Percentiles rank a stretch among this genome's conserved stretches.
Evolutionary conservation across 1,140 invertebrate species (phyloP).

Genomic region (Oedothorax gibbosus): DNA sequence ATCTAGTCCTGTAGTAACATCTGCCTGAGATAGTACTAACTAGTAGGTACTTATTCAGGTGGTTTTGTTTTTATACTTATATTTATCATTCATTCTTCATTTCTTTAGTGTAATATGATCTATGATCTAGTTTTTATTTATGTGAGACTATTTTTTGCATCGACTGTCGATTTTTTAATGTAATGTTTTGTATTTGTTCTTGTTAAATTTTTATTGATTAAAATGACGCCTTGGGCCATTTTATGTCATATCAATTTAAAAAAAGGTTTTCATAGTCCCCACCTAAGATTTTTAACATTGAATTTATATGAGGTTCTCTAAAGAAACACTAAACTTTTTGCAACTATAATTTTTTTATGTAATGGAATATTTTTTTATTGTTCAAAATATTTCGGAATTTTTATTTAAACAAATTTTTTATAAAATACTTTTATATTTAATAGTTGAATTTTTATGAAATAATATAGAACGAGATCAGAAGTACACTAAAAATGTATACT

Average conservation of each 20-base stretch:
- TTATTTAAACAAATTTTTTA: no score
- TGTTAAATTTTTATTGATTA: conserved; percentile 8
- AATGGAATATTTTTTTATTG: no score
- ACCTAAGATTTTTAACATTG: background rate
- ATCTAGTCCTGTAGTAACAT: conserved; percentile 57
- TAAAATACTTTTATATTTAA: no score
- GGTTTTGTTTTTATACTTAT: conserved; percentile 56
- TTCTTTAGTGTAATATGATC: conserved; percentile 33
- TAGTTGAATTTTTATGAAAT: no score
- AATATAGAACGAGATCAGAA: no score
- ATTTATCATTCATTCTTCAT: conserved; percentile 24
- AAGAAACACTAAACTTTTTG: no score
- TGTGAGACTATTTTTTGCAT: conserved; percentile 30
- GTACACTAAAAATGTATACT: no score
- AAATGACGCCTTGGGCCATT: conserved; percentile 11
- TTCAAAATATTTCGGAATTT: no score
- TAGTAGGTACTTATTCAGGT: conserved; percentile 40
- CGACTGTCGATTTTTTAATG: conserved; percentile 16
- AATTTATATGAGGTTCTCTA: no score
- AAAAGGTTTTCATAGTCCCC: background rate
- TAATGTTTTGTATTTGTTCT: conserved; percentile 20
- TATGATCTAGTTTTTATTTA: conserved; percentile 9
- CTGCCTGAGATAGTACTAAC: conserved; percentile 39
- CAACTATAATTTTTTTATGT: no score
- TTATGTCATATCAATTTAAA: background rate